Base-by-base conservation (phyloP, 2,888 invertebrate genomes). In the Odontomyia ornata region DNA sequence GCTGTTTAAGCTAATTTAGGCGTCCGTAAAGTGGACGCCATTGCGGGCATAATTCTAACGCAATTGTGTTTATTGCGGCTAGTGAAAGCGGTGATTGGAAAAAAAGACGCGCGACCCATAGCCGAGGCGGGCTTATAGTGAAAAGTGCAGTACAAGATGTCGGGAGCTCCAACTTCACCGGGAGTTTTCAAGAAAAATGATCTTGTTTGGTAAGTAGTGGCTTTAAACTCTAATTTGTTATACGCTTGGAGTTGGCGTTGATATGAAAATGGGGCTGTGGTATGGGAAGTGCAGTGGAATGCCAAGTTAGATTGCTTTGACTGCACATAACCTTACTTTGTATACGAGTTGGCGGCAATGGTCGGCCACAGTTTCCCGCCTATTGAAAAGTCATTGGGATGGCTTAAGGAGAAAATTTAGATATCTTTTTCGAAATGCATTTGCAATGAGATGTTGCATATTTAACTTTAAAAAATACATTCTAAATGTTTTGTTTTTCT, bases 401-500 rank as follows among this genome's bases (percentile, higher is more conserved):
- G 60, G 60, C 25, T 15, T 9, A 4, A 15, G 7, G 52, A 13
- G 3, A 18, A 52, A 52, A 52, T 52, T 4, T 52, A 52, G 4
- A 9, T 52, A 4, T n/a, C 52, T 15, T 15, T 4, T 4, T 15
- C 52, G 13, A 52, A 52, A 9, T 15, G n/a, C 52, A 52, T 4
- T 43, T 13, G 13, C 7, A 43, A 43, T 9, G 43, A 7, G 43
- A 43, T 25, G 23, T 9, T 25, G 60, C 7, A 25, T 60, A n/a
- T n/a, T n/a, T n/a, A n/a, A n/a, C n/a, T n/a, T n/a, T n/a, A n/a
- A n/a, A n/a, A n/a, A n/a, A n/a, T n/a, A n/a, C n/a, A n/a, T n/a
- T n/a, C 25, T 57, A 9, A 18, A 60, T 11, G 23, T 11, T 60
- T 60, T 1, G 1, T 60, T 60, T 60, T 27, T 23, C 11, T 91